Evolutionary conservation across 2,113 vertebrate species (phyloP), one percentile per base, ranked within the genome.

Genomic region (Gallinago media): DNA sequence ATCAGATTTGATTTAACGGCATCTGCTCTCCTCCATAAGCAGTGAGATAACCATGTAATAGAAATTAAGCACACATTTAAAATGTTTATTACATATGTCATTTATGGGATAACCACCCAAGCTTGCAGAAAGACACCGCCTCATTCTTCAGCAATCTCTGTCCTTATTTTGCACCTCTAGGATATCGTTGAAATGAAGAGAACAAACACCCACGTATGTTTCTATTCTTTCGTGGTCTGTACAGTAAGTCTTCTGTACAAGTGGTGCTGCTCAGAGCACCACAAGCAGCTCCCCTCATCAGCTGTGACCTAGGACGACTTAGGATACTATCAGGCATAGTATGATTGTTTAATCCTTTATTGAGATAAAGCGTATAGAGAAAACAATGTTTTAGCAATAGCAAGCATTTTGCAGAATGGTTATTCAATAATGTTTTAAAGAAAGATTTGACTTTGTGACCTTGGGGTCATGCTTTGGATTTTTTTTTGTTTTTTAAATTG

Each of bases 221-320:
- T 96, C 91, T 93, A 95, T 94, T 94, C 86, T 95, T 93, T 86
- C 74, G 0, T 71, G 78, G 83, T 74, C 82, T 95, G 82, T 81
- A 91, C 83, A 91, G 65, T 36, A 27, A 59, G 50, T 81, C 46
- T 96, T 92, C 80, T 72, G 66, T 31, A 56, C 46, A 89, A 94
- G 44, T 15, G 47, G 79, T 78, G 76, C 88, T 89, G 80, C 61
- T 58, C 56, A 40, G 46, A 92, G 77, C 58, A 34, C 65, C 44
- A 73, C 68, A 94, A 87, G 21, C 73, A 94, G 49, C 70, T 92
- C 68, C 72, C 42, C 34, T 40, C 16, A 81, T 67, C 56, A 71
- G 72, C 88, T 74, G 90, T 32, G 38, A 74, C 75, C 75, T 36
- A 38, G 68, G 55, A 88, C 2, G 0, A 73, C 67, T 82, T 67